Base-by-base conservation (phyloP, 2,888 invertebrate genomes). In the Oxycera nigricornis region DNA sequence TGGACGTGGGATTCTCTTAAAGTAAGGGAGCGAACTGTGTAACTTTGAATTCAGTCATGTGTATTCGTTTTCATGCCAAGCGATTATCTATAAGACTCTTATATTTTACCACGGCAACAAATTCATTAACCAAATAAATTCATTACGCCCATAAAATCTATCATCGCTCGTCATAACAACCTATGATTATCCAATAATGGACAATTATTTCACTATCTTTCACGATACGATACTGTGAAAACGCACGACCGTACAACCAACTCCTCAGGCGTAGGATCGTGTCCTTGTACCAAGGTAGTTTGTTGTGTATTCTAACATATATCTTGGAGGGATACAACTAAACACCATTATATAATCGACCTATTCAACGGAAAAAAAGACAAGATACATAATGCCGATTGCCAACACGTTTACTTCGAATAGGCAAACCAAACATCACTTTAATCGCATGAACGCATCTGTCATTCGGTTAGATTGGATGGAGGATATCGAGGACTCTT, bases 101-200 rank as follows among this genome's bases (percentile, higher is more conserved):
- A 9, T 14, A 1, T 39, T 39, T 14, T 39, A 39, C 14, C 14
- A 39, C 39, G n/a, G n/a, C n/a, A n/a, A n/a, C n/a, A n/a, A n/a
- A n/a, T n/a, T n/a, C n/a, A n/a, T 39, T 39, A 46, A 28, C 31
- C 22, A 2, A 74, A 41, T 46, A 11, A 59, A 41, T 30, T 1
- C 28, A 31, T 31, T 68, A 26, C 31, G 52, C 57, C 55, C 41
- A 59, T 39, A 55, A 57, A 73, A 67, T 35, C 35, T 55, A 73
- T 73, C 73, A 35, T 41, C 20, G 22, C 22, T 46, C 22, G 41
- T 20, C 35, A 28, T 73, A 41, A 67, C 46, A 67, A 39, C 65
- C 65, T 41, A 67, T 67, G 65, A 67, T 67, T 67, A 67, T 67
- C 65, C 65, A 67, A 67, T 67, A 67, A 67, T 67, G 65, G 65